Evolutionary conservation across 2,113 vertebrate genomes (phyloP).

Genomic region (Struthidea cinerea): DNA sequence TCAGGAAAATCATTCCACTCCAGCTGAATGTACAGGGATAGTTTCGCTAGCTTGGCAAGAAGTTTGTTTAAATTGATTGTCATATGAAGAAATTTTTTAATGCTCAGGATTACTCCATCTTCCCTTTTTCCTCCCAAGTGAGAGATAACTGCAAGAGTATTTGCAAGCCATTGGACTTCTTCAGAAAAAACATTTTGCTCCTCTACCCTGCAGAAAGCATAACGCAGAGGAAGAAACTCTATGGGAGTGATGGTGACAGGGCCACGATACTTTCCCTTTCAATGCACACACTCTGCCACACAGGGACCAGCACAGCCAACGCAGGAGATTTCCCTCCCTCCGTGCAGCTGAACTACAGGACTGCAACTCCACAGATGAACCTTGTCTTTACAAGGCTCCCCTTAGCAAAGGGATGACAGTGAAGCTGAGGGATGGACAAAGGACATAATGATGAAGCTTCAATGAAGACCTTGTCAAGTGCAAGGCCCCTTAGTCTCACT

Average conservation of each 20-base stretch:
- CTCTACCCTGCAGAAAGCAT: fast-evolving
- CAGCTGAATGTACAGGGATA: neutral
- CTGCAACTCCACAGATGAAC: neutral
- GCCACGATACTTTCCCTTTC: neutral
- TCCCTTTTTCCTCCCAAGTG: neutral
- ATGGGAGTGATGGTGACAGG: neutral
- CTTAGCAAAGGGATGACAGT: neutral
- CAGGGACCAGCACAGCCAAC: neutral
- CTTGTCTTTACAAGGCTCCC: neutral
- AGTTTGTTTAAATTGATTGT: neutral
- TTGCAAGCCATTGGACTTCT: neutral
- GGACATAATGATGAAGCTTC: neutral
- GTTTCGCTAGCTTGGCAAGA: neutral
- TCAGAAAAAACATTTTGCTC: neutral
- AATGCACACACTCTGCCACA: fast-evolving
- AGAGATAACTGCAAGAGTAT: neutral
- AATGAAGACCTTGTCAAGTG: neutral
- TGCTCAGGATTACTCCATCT: neutral
- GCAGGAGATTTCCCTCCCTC: neutral
- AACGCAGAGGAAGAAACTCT: neutral
- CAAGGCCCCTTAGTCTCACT: neutral
- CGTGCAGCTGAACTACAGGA: neutral
- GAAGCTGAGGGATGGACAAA: neutral
- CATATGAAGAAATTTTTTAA: neutral
- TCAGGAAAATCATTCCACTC: neutral